Evolutionary conservation across 2,797 vertebrate genomes (phyloP).

Genomic region (Tympanoctomys barrerae): DNA sequence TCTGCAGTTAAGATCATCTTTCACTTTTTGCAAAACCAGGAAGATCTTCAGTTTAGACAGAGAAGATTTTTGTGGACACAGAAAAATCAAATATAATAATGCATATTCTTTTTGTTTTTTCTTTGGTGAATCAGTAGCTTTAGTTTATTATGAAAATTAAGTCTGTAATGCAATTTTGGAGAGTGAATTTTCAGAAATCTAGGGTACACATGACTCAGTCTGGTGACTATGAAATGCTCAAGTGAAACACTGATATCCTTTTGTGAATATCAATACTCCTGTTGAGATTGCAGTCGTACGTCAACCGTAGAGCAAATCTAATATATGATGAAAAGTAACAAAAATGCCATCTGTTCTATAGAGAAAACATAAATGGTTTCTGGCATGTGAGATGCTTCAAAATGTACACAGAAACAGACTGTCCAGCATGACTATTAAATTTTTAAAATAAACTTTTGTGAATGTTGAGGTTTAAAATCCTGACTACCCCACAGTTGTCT

Average conservation of each 20-base stretch:
- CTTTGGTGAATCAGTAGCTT: conserved; percentile 3
- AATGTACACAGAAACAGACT: conserved; percentile 33
- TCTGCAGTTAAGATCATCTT: conserved; percentile 41
- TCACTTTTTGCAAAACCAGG: conserved; percentile 37
- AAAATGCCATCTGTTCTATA: conserved; percentile 47
- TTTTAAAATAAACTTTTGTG: conserved; percentile 60
- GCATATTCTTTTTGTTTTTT: background rate
- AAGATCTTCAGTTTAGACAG: conserved; percentile 41
- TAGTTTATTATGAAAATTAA: conserved; percentile 72
- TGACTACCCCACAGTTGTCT: background rate
- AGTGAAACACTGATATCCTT: background rate
- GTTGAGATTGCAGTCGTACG: conserved; percentile 31
- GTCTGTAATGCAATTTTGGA: conserved; percentile 48
- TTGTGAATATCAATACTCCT: background rate
- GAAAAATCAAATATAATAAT: conserved; percentile 62
- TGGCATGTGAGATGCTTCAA: conserved; percentile 66
- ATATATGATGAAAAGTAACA: conserved; percentile 41
- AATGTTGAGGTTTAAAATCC: conserved; percentile 53
- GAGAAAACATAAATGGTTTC: conserved; percentile 62
- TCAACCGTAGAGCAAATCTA: conserved; percentile 54
- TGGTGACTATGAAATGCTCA: conserved; percentile 41
- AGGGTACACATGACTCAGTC: conserved; percentile 4
- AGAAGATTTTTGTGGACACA: conserved; percentile 13
- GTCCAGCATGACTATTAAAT: background rate
- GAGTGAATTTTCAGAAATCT: conserved; percentile 73